A percentile compares a stretch with the other conserved stretches of the same genome.
Conservation (phyloP, 2,888 invertebrate genomes). For the Achlya flavicornis region DNA sequence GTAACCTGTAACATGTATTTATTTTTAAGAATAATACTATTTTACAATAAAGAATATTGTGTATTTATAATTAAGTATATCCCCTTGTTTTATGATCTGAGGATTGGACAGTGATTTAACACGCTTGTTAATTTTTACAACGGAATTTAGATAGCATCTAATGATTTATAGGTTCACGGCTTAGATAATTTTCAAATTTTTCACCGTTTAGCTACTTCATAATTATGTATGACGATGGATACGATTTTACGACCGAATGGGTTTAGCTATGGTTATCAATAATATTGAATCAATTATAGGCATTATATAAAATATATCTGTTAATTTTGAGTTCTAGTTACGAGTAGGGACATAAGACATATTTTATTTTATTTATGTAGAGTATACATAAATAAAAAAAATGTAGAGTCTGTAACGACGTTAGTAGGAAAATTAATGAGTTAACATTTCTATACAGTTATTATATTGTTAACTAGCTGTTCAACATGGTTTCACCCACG, state of each 20-base stretch:
- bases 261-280: background rate
- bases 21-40: no score
- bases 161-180: conserved; percentile 57
- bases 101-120: conserved; percentile 70
- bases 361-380: no score
- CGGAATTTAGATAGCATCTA: conserved; percentile 50
- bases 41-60: no score
- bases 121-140: conserved; percentile 68
- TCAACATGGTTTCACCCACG: no score
- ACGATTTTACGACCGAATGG: background rate
- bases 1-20: no score
- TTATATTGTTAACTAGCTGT: no score
- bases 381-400: no score
- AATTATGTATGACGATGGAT: conserved; percentile 14
- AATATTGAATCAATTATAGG: background rate
- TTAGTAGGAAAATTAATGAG: no score
- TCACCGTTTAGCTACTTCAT: conserved; percentile 24
- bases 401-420: no score
- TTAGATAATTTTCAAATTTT: conserved; percentile 42
- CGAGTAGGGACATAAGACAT: background rate
- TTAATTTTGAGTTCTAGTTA: background rate
- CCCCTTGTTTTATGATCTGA: conserved; percentile 4
- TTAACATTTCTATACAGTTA: no score
- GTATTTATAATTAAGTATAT: background rate
- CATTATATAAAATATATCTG: background rate